These are phyloP conservation scores for Bilobella aurantiaca DNA, from an alignment of 1,140 invertebrate species.

Conservation along the genomic window DNA sequence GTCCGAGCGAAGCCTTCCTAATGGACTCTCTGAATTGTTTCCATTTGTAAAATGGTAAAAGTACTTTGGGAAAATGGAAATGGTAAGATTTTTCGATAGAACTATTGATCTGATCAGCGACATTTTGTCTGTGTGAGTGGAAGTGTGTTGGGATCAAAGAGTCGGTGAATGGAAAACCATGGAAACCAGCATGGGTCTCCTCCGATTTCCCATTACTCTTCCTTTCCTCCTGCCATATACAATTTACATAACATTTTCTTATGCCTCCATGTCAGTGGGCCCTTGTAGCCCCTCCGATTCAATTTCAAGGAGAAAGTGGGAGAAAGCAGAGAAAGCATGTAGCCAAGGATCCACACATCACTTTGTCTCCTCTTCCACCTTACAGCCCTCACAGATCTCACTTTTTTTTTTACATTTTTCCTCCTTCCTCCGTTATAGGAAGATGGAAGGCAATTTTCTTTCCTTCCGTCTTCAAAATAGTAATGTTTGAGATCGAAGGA, in stretches of 20 bases:
- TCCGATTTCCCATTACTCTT: constrained; percentile 9
- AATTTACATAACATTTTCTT: constrained; percentile 10
- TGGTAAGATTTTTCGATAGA: no score
- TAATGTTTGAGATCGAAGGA: constrained; percentile 17
- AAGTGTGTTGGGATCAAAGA: no score
- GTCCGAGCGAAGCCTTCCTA: no score
- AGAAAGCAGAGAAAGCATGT: constrained; percentile 13
- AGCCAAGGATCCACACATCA: background rate
- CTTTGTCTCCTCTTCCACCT: background rate
- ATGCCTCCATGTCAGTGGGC: constrained; percentile 1
- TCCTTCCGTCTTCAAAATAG: background rate
- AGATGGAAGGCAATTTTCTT: background rate
- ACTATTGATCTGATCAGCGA: no score
- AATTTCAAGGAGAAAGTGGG: background rate
- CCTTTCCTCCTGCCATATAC: constrained; percentile 1
- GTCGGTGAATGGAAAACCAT: background rate
- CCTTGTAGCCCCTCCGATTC: background rate
- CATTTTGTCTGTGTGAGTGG: no score
- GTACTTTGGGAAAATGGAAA: no score
- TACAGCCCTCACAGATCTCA: background rate
- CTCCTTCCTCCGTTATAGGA: background rate
- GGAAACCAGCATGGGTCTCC: constrained; percentile 4
- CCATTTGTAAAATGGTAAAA: no score
- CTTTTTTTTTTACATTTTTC: constrained; percentile 1
- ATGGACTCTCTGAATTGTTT: no score